Base-by-base conservation (phyloP, 1,140 invertebrate genomes). In the Palaemon carinicauda region DNA sequence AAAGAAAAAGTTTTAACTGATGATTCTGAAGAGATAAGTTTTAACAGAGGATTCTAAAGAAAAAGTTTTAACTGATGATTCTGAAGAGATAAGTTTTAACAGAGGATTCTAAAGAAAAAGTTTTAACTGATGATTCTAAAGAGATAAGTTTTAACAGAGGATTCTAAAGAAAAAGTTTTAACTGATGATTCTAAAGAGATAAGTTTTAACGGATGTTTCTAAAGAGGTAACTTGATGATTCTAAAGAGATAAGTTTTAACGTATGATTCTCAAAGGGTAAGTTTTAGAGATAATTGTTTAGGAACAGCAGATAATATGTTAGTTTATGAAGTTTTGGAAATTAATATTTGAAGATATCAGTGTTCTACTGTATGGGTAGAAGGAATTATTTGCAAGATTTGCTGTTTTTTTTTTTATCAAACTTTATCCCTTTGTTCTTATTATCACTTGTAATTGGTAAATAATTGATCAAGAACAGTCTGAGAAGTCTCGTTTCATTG, bases 1-100 rank as follows among this genome's bases (percentile, higher is more conserved):
- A 86, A 88, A 74, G 82, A 89, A 71, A 82, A n/a, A n/a, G n/a
- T n/a, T n/a, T n/a, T 88, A 41, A 85, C 82, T 17, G 88, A 88
- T 80, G 82, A 86, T 33, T 88, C 88, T 7, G 82, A 88, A 74
- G 82, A 89, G 78, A 82, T 88, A 41, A n/a, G n/a, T n/a, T n/a
- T n/a, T n/a, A n/a, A 85, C 82, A 17, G 88, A 88, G 75, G 82
- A 86, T 33, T 88, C 88, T 7, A 86, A 88, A 74, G 82, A 89
- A 71, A 82, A n/a, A n/a, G n/a, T n/a, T n/a, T n/a, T 88, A 41
- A 85, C 82, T 17, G 88, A 88, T 80, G 82, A 86, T 33, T 88
- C 88, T 7, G 82, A 88, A 74, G 82, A 89, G 78, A 82, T 88
- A 41, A n/a, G n/a, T n/a, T n/a, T n/a, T n/a, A n/a, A 85, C 82